phyloP scores from a whole-genome alignment of 53 echinoderm and acorn worm species.

The Pentamera pediparva region DNA sequence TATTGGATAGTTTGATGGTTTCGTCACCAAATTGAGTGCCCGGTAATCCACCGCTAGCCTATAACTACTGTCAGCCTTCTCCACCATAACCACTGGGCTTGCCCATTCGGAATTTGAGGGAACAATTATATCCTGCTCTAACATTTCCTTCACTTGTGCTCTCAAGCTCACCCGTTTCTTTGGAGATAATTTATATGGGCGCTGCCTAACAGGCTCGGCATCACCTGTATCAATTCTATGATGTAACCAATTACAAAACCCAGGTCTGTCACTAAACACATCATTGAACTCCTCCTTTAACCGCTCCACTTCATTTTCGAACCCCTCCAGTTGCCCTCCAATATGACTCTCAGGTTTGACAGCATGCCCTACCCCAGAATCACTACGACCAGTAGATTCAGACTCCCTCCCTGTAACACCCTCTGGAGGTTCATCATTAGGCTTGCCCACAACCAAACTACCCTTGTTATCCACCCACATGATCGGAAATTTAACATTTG shows the following conservation, averaged over 20 bases:
- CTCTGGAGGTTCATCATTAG: no score
- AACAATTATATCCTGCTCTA: neutral
- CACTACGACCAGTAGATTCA: no score
- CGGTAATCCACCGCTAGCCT: slow-evolving; percentile 13
- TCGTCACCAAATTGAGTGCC: slow-evolving; percentile 13
- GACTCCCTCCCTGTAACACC: no score
- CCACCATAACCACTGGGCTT: slow-evolving; percentile 22
- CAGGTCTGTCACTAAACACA: slow-evolving; percentile 16
- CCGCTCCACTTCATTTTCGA: neutral
- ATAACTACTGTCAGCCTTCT: slow-evolving; percentile 10
- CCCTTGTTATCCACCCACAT: neutral
- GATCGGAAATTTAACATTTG: neutral
- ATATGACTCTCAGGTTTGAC: no score
- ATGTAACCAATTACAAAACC: slow-evolving; percentile 7
- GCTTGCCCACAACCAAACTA: no score
- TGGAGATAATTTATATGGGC: slow-evolving; percentile 6
- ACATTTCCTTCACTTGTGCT: slow-evolving; percentile 3
- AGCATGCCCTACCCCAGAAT: no score
- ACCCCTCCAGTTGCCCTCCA: neutral
- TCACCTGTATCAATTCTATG: slow-evolving; percentile 25
- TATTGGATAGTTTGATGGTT: slow-evolving; percentile 14
- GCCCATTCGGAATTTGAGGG: slow-evolving; percentile 12
- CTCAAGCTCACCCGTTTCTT: neutral
- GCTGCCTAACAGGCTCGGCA: neutral
- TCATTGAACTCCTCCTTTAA: neutral